Evolutionary conservation across 2,797 vertebrate genomes (phyloP).

Genomic region (Tachyglossus aculeatus): DNA sequence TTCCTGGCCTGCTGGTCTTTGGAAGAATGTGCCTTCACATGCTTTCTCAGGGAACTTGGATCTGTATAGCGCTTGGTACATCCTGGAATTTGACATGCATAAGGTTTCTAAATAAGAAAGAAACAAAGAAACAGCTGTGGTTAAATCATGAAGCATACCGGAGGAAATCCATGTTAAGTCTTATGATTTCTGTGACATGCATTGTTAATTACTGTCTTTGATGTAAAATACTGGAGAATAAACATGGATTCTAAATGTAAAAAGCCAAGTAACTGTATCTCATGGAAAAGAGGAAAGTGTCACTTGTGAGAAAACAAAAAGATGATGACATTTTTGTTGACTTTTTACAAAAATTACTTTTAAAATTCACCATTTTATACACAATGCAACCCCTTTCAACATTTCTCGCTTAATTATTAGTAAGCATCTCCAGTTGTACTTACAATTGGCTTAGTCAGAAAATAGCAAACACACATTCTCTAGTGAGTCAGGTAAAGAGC

Average conservation of each 20-base stretch:
- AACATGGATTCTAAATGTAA: constrained; percentile 27
- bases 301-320: constrained; percentile 31
- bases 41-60: constrained; percentile 96
- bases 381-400: constrained; percentile 30
- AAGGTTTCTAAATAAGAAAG: constrained; percentile 89
- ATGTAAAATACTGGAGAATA: neutral
- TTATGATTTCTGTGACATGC: constrained; percentile 16
- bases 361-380: neutral
- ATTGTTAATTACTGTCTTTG: neutral
- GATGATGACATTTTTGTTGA: constrained; percentile 26
- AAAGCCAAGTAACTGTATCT: constrained; percentile 22
- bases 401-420: constrained; percentile 45
- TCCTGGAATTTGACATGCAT: constrained; percentile 94
- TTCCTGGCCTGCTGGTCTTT: constrained; percentile 91
- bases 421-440: constrained; percentile 71
- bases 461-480: constrained; percentile 73
- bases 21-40: constrained; percentile 92
- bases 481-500: constrained; percentile 76
- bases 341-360: constrained; percentile 21
- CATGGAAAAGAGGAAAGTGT: constrained; percentile 35
- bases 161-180: constrained; percentile 13
- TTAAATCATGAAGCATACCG: constrained; percentile 28
- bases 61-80: constrained; percentile 96
- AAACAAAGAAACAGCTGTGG: constrained; percentile 37
- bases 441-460: constrained; percentile 79